Base-by-base conservation (phyloP, 2,888 invertebrate genomes). In the Dryocosmus kuriphilus region DNA sequence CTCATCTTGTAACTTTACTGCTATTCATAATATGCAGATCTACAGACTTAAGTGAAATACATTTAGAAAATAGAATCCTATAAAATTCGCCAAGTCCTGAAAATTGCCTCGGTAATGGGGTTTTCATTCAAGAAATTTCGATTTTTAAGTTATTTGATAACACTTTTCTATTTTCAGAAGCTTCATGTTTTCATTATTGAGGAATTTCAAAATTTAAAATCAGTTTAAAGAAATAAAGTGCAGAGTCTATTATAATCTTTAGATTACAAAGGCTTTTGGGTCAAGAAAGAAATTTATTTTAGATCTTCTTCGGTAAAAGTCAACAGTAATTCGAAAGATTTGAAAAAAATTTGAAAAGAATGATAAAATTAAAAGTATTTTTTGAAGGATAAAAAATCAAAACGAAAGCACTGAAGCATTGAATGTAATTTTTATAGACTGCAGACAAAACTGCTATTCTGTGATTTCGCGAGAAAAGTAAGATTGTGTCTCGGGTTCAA, bases 1-100 rank as follows among this genome's bases (percentile, higher is more conserved):
- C n/a, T 51, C 51, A 51, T 51, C n/a, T n/a, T n/a, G 51, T n/a
- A 51, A 51, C 51, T 51, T 51, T n/a, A 51, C 51, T 51, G 51
- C 51, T n/a, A 51, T 51, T 19, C 51, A 51, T 8, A 51, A 51
- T 51, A 51, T 51, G 51, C 8, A n/a, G 6, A n/a, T n/a, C n/a
- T n/a, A n/a, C n/a, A n/a, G 8, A n/a, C n/a, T 51, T 16, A 51
- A n/a, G n/a, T 8, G 51, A n/a, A n/a, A n/a, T 2, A n/a, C 51
- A n/a, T n/a, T 51, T n/a, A 51, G n/a, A 51, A 51, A n/a, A n/a
- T n/a, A 51, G n/a, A 51, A 51, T 8, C n/a, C 9, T 51, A 51
- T 51, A 8, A n/a, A 51, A 51, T 51, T 51, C n/a, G 8, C 16
- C 19, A 51, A n/a, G 8, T 51, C 8, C n/a, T n/a, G 51, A 51